Evolutionary conservation across 2,113 vertebrate species (phyloP), one percentile per base, ranked within the genome.

Genomic region (Ailuropoda melanoleuca): DNA sequence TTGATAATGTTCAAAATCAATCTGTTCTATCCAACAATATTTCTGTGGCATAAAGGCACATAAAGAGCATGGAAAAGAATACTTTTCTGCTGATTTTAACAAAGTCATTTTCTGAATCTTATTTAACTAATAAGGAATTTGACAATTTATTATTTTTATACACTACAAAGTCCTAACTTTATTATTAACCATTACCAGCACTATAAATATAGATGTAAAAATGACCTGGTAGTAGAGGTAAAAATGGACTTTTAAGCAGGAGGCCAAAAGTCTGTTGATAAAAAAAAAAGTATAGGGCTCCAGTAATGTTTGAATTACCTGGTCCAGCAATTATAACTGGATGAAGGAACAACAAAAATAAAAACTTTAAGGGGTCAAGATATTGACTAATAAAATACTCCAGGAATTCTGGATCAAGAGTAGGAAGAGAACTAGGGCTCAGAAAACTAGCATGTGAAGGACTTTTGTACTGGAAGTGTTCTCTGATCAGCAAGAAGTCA

Each of bases 61-160:
- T n/a, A n/a, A 75, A 91, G 19, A 48, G 4, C 15, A 48, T 68
- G 24, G 34, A 72, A 92, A 43, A 62, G 10, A 92, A 81, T 88
- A 85, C 23, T 60, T 87, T n/a, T 72, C 55, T 93, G 34, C 24
- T 96, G 31, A 74, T 74, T 70, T 82, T 95, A 84, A 77, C 60
- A 91, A 58, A 89, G 17, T 29, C 19, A 75, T 80, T 88, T 90
- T 95, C 37, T 55, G 60, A 78, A n/a, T 80, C 55, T 39, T 50
- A 85, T 39, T 68, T 77, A 29, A 83, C 46, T 64, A 8, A 9
- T 37, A 80, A 78, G 11, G 66, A 62, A 88, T 80, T 66, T 85
- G 72, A n/a, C 23, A 87, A 23, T 77, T 86, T 78, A 72, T 88
- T 84, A 46, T 50, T 87, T 96, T 92, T 94, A 75, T 72, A 23